A percentile compares a stretch with the other conserved stretches of the same genome.
Conservation (phyloP, 2,888 invertebrate species). For the Chouioia cunea region DNA sequence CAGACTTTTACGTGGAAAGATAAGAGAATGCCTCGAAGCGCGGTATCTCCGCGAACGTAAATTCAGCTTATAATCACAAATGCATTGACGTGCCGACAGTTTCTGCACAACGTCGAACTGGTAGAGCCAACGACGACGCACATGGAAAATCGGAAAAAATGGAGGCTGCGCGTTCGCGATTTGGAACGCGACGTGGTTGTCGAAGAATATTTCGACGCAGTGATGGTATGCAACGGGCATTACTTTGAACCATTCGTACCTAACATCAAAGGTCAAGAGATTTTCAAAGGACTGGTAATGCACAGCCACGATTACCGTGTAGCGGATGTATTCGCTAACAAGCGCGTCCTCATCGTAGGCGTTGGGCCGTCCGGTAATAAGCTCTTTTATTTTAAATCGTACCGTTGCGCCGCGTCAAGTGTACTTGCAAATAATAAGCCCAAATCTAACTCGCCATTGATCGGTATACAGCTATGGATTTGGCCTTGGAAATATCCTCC, state of each 20-base stretch:
- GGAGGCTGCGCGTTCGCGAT: slow-evolving; percentile 63
- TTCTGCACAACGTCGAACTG: slow-evolving; percentile 61
- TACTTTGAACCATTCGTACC: slow-evolving; percentile 71
- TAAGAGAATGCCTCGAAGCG: too few relatives aligned
- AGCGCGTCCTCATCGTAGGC: slow-evolving; percentile 64
- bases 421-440: too few relatives aligned
- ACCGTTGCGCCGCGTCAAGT: too few relatives aligned
- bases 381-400: not conserved
- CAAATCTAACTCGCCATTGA: not conserved
- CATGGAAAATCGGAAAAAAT: slow-evolving; percentile 51
- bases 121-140: slow-evolving; percentile 52
- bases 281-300: slow-evolving; percentile 63
- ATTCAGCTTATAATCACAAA: too few relatives aligned
- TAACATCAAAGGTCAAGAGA: slow-evolving; percentile 64
- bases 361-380: slow-evolving; percentile 68
- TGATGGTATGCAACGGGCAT: slow-evolving; percentile 70
- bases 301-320: slow-evolving; percentile 68
- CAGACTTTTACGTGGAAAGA: too few relatives aligned
- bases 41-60: too few relatives aligned
- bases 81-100: slow-evolving; percentile 48
- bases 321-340: slow-evolving; percentile 60
- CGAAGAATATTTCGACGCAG: slow-evolving; percentile 63
- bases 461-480: slow-evolving; percentile 61
- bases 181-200: slow-evolving; percentile 52
- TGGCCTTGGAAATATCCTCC: slow-evolving; percentile 65